Conservation (phyloP, 2,888 invertebrate species). For the Atherix ibis region DNA sequence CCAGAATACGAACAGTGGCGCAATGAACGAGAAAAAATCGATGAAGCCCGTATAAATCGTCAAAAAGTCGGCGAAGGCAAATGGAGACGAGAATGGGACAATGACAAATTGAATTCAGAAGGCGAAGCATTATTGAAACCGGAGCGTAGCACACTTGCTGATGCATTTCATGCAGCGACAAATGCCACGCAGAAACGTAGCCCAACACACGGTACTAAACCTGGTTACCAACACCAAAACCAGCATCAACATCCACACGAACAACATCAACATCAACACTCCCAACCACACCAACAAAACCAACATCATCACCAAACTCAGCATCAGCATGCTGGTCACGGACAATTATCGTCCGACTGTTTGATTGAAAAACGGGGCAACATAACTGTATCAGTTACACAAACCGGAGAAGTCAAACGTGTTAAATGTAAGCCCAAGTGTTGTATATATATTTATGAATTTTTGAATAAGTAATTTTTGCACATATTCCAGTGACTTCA, state of each 20-base stretch:
- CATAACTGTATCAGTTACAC: conserved; percentile 14
- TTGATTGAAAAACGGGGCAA: conserved; percentile 12
- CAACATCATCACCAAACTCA: neutral
- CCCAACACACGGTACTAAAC: too few relatives aligned
- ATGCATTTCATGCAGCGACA: conserved; percentile 5
- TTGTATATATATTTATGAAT: neutral
- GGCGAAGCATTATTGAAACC: conserved; percentile 5
- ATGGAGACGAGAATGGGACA: conserved; percentile 34
- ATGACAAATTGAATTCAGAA: conserved; percentile 22
- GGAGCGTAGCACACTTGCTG: conserved; percentile 7
- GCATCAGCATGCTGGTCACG: conserved; percentile 1
- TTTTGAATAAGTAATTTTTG: too few relatives aligned
- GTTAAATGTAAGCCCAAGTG: conserved; percentile 15
- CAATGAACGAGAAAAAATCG: conserved; percentile 31
- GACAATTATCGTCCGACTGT: conserved; percentile 4
- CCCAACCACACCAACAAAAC: neutral
- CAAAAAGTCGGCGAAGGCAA: conserved; percentile 33
- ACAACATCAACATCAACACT: conserved; percentile 1
- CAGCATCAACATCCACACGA: neutral
- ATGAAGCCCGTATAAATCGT: conserved; percentile 31
- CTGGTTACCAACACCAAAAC: neutral
- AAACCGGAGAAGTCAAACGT: conserved; percentile 16
- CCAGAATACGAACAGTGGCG: conserved; percentile 31
- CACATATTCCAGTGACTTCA: conserved; percentile 23
- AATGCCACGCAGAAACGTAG: too few relatives aligned